These are phyloP conservation scores for Plebejus argus DNA, from an alignment of 2,888 invertebrate species.

Conservation along the genomic window DNA sequence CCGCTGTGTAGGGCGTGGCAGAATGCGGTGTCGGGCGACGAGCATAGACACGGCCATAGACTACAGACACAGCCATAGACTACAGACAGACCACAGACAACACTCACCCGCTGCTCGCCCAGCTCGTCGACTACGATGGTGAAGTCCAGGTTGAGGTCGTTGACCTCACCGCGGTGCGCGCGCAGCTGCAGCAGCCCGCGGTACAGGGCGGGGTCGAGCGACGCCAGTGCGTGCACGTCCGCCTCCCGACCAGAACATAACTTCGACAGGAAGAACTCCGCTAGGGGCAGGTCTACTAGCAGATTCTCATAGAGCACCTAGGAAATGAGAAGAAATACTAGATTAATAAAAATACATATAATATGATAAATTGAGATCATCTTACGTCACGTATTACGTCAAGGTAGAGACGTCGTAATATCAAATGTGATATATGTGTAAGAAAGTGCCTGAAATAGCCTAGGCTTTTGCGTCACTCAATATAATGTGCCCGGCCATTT, in stretches of 20 bases:
- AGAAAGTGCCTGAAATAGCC: too few relatives aligned
- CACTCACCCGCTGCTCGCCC: constrained; percentile 89
- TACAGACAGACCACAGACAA: not conserved
- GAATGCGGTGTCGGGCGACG: too few relatives aligned
- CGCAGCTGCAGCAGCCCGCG: constrained; percentile 93
- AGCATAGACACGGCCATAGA: not conserved
- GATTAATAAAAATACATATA: too few relatives aligned
- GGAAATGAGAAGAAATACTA: not conserved
- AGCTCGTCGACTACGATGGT: constrained; percentile 94
- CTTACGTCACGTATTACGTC: too few relatives aligned
- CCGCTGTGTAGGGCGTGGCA: too few relatives aligned
- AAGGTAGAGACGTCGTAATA: too few relatives aligned
- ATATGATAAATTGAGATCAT: too few relatives aligned
- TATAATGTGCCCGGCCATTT: too few relatives aligned
- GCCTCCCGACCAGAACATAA: constrained; percentile 88
- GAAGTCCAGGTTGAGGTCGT: constrained; percentile 95
- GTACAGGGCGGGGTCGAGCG: constrained; percentile 95
- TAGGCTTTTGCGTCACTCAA: too few relatives aligned
- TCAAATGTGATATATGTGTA: too few relatives aligned
- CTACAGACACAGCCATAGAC: too few relatives aligned
- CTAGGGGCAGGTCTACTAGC: constrained; percentile 95
- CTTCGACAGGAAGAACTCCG: constrained; percentile 93
- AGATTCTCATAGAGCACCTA: constrained; percentile 97
- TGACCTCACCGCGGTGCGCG: constrained; percentile 91
- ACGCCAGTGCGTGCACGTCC: constrained; percentile 95